These are phyloP conservation scores for Dolichopus griseipennis DNA, from an alignment of 2,888 invertebrate species.

Conservation along the genomic window DNA sequence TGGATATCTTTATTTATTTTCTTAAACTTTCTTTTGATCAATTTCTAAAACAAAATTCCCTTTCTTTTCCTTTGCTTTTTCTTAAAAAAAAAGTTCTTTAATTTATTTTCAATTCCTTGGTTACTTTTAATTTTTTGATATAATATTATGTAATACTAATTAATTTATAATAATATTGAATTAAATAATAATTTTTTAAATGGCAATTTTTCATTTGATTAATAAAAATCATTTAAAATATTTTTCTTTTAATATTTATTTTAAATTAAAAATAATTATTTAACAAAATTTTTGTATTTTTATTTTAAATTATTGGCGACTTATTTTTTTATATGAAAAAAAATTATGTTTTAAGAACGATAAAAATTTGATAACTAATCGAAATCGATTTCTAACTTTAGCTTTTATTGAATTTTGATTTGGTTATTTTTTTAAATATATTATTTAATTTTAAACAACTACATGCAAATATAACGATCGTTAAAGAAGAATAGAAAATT, in stretches of 20 bases:
- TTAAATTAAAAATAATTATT: too few relatives aligned
- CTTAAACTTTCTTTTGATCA: too few relatives aligned
- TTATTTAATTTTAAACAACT: not conserved
- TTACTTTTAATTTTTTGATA: not conserved
- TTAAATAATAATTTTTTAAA: not conserved
- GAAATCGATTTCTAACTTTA: not conserved
- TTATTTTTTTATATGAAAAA: not conserved
- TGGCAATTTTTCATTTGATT: constrained; percentile 1
- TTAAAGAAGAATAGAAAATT: not conserved
- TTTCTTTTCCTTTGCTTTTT: too few relatives aligned
- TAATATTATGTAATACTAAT: constrained; percentile 6
- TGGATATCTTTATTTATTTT: too few relatives aligned
- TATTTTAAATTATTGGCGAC: too few relatives aligned
- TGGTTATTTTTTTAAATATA: not conserved
- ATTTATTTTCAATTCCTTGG: too few relatives aligned
- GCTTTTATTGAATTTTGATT: not conserved
- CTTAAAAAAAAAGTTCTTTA: too few relatives aligned
- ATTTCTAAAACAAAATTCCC: too few relatives aligned
- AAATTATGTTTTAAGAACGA: not conserved
- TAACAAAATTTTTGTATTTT: not conserved
- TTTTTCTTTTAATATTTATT: not conserved
- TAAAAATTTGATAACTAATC: not conserved
- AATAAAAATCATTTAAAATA: constrained; percentile 1
- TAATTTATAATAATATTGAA: constrained; percentile 3
- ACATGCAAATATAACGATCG: not conserved